These are phyloP conservation scores for Hesperia comma DNA, from an alignment of 2,888 invertebrate species.

Conservation along the genomic window DNA sequence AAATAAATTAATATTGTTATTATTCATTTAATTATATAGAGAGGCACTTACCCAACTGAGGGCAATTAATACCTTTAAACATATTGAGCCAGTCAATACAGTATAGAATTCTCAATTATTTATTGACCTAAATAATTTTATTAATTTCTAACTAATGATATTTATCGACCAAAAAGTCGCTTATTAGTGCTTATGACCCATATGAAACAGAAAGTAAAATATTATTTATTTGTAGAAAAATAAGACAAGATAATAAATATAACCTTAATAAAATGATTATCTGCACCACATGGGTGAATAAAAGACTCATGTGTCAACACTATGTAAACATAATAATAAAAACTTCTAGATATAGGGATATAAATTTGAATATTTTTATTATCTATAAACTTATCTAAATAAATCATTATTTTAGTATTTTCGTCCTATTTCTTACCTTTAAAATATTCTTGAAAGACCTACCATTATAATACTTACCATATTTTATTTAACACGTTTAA, in stretches of 20 bases:
- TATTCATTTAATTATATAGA: no score
- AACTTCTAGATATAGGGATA: background rate
- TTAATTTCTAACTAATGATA: background rate
- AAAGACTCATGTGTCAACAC: background rate
- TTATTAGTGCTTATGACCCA: background rate
- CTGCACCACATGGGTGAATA: background rate
- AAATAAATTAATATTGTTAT: no score
- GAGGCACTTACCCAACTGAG: no score
- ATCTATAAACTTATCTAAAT: constrained; percentile 6
- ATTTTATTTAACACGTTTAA: constrained; percentile 66
- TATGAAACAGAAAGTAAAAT: background rate
- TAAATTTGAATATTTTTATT: constrained; percentile 15
- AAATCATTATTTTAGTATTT: constrained; percentile 5
- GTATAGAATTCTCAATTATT: no score
- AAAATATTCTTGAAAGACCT: constrained; percentile 15
- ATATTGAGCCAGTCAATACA: no score
- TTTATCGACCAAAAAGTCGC: background rate
- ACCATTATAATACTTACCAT: constrained; percentile 26
- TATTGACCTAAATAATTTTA: no score
- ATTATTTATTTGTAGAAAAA: background rate
- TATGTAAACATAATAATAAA: background rate
- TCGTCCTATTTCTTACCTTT: constrained; percentile 6
- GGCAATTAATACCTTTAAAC: no score
- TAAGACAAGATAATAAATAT: background rate
- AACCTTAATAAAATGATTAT: background rate